Conservation (phyloP, 2,797 vertebrate species). For the Menidia menidia region DNA sequence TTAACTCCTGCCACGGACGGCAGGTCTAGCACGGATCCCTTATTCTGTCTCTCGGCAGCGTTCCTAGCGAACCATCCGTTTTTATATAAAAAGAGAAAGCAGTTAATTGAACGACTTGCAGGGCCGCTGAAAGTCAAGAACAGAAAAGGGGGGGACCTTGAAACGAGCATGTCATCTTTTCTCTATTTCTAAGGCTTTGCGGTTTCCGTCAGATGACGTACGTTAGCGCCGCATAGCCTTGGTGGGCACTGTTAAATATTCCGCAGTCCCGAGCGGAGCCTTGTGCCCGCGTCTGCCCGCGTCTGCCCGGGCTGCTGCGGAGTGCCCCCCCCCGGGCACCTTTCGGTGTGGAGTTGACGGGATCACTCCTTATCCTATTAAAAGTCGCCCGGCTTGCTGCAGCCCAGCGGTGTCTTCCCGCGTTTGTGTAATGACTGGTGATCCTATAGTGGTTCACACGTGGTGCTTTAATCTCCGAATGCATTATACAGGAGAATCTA, state of each 20-base stretch:
- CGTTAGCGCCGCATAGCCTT: conserved; percentile 31
- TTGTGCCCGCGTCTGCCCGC: conserved; percentile 28
- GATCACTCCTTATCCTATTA: conserved; percentile 82
- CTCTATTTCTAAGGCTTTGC: conserved; percentile 23
- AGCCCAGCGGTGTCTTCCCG: conserved; percentile 47
- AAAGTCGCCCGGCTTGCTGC: conserved; percentile 66
- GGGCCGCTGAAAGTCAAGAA: background rate
- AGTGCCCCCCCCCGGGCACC: conserved; percentile 66
- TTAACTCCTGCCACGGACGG: background rate
- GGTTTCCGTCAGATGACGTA: conserved; percentile 13
- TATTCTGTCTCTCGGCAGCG: background rate
- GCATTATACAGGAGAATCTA: background rate
- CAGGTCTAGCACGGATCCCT: too few species aligned
- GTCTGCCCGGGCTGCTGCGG: conserved; percentile 41
- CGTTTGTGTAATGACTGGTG: conserved; percentile 42
- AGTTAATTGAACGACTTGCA: background rate
- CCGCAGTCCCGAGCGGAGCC: conserved; percentile 4
- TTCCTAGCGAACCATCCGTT: background rate
- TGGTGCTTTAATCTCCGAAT: conserved; percentile 6
- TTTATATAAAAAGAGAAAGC: background rate
- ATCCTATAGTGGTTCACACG: conserved; percentile 29
- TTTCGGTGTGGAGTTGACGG: conserved; percentile 74
- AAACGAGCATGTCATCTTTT: background rate
- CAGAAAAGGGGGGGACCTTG: background rate
- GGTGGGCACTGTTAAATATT: conserved; percentile 18